phyloP scores from a whole-genome alignment of 2,888 invertebrate species.

The Andrena hattorfiana region DNA sequence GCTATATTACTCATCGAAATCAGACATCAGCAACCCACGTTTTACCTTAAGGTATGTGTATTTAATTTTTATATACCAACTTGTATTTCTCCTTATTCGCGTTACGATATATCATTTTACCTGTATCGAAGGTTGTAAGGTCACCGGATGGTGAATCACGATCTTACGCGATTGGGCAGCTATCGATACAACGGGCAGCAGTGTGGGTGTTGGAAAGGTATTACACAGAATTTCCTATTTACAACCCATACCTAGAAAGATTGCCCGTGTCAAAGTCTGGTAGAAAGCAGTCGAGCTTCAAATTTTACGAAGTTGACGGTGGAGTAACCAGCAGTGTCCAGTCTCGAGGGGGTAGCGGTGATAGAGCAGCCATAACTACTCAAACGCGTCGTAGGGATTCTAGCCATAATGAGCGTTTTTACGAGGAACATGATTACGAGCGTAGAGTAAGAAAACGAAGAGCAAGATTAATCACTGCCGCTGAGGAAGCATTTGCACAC shows the following conservation, averaged over 20 bases:
- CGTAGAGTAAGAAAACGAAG: slow-evolving; percentile 95
- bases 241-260: slow-evolving; percentile 97
- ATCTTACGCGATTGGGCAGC: slow-evolving; percentile 94
- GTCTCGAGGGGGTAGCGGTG: slow-evolving; percentile 86
- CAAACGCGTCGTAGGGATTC: slow-evolving; percentile 95
- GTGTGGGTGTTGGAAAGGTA: slow-evolving; percentile 98
- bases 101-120: neutral
- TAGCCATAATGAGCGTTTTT: slow-evolving; percentile 98
- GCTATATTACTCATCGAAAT: slow-evolving; percentile 97
- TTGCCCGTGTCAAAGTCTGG: slow-evolving; percentile 94
- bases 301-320: slow-evolving; percentile 98
- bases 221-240: slow-evolving; percentile 97
- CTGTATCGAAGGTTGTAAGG: slow-evolving; percentile 88
- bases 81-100: neutral
- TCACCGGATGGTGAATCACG: slow-evolving; percentile 98
- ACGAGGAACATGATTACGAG: slow-evolving; percentile 99
- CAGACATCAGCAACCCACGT: slow-evolving; percentile 95
- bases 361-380: slow-evolving; percentile 85
- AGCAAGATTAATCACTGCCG: slow-evolving; percentile 95
- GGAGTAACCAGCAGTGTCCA: slow-evolving; percentile 89
- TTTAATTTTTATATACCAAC: neutral
- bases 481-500: slow-evolving; percentile 99
- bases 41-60: slow-evolving; percentile 90
- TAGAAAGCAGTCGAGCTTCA: slow-evolving; percentile 93
- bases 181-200: slow-evolving; percentile 98